These are phyloP conservation scores for Achatina immaculata DNA, from an alignment of 1,140 invertebrate species.

Conservation along the genomic window DNA sequence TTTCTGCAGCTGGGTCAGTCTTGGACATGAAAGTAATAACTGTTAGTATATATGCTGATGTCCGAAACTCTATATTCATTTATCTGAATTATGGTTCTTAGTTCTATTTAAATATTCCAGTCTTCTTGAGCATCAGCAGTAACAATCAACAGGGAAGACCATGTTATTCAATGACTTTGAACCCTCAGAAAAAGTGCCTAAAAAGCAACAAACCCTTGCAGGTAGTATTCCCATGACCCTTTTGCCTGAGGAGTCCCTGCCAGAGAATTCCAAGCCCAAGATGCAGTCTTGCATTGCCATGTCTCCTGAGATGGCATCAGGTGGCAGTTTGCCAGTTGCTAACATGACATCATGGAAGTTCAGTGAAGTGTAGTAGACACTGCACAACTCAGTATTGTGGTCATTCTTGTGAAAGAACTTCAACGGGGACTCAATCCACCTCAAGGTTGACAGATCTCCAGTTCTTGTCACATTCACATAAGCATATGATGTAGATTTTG, in stretches of 20 bases:
- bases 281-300: constrained; percentile 85
- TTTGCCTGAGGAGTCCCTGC: constrained; percentile 78
- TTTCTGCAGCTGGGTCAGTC: too few species aligned
- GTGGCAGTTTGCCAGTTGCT: constrained; percentile 93
- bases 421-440: constrained; percentile 93
- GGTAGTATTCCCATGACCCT: constrained; percentile 94
- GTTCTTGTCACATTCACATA: constrained; percentile 91
- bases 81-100: too few species aligned
- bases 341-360: constrained; percentile 99
- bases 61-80: too few species aligned
- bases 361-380: constrained; percentile 91
- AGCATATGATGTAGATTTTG: constrained; percentile 78
- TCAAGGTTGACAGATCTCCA: constrained; percentile 91
- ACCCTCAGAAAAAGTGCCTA: too few species aligned
- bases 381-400: constrained; percentile 79
- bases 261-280: constrained; percentile 94
- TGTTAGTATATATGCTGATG: too few species aligned
- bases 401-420: constrained; percentile 49
- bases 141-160: too few species aligned
- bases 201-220: constrained; percentile 76
- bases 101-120: too few species aligned
- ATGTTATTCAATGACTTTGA: too few species aligned
- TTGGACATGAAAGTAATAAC: too few species aligned
- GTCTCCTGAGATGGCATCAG: constrained; percentile 87
- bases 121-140: too few species aligned